These are phyloP conservation scores for Ochlodes sylvanus DNA, from an alignment of 2,888 invertebrate species.

Conservation along the genomic window DNA sequence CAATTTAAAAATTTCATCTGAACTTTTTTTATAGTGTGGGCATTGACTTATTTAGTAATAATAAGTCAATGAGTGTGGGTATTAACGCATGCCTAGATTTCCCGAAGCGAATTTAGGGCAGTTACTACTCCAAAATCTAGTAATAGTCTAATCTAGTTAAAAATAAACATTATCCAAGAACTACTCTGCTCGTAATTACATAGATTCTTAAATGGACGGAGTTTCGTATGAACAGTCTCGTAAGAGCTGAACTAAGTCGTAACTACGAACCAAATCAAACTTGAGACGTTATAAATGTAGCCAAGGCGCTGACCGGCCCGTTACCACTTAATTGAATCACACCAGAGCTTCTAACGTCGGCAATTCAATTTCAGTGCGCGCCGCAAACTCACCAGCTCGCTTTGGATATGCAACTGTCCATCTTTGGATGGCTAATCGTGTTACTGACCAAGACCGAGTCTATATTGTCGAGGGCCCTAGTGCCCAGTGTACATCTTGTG, in stretches of 20 bases:
- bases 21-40: no score
- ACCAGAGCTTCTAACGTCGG: slow-evolving; percentile 12
- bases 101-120: no score
- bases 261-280: slow-evolving; percentile 11
- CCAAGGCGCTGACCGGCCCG: slow-evolving; percentile 12
- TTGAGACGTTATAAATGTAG: slow-evolving; percentile 11
- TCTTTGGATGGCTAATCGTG: slow-evolving; percentile 87
- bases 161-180: no score
- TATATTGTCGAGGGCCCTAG: slow-evolving; percentile 80
- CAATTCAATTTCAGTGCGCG: slow-evolving; percentile 85
- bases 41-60: no score
- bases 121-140: no score
- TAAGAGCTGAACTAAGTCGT: not conserved
- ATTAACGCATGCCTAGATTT: no score
- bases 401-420: slow-evolving; percentile 89
- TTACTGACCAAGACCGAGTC: slow-evolving; percentile 85
- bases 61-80: no score
- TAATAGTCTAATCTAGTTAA: no score
- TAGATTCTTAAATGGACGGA: not conserved
- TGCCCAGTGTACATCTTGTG: slow-evolving; percentile 83
- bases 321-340: slow-evolving; percentile 19
- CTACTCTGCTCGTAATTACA: not conserved
- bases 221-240: slow-evolving; percentile 6
- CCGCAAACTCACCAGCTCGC: slow-evolving; percentile 91
- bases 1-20: no score